Percentiles rank a stretch among this genome's conserved stretches.
These are phyloP conservation scores for Corythornis madagascariensis DNA, from an alignment of 2,113 vertebrate genomes.

Conservation along the genomic window DNA sequence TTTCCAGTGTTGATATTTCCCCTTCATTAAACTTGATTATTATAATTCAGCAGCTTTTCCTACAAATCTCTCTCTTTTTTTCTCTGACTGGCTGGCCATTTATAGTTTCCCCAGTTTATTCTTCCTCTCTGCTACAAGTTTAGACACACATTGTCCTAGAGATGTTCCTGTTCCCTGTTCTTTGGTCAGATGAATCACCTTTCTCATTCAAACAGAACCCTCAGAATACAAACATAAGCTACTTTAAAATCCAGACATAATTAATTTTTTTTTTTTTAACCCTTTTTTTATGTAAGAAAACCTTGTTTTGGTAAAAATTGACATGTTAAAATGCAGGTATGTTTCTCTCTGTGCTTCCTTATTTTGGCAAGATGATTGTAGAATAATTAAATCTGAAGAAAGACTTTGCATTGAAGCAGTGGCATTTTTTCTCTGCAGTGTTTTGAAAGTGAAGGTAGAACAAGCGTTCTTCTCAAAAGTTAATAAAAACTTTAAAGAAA, in stretches of 20 bases:
- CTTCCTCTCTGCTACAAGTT: not conserved
- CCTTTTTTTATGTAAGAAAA: not conserved
- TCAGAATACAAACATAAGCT: not conserved
- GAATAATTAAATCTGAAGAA: not conserved
- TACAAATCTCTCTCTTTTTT: not conserved
- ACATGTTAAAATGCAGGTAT: not conserved
- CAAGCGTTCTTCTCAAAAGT: not conserved
- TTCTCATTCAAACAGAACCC: not conserved
- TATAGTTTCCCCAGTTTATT: not conserved
- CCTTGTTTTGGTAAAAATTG: not conserved
- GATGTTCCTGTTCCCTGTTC: not conserved
- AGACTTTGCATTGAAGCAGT: not conserved
- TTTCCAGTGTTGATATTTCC: not conserved
- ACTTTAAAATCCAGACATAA: not conserved
- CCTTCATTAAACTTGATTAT: conserved; percentile 12
- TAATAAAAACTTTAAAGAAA: not conserved
- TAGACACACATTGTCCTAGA: rapidly evolving
- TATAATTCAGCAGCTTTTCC: not conserved
- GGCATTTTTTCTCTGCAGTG: not conserved
- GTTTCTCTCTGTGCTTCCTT: not conserved
- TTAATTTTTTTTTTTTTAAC: not conserved
- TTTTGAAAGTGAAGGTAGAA: not conserved
- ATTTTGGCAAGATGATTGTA: not conserved
- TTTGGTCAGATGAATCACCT: not conserved
- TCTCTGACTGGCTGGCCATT: not conserved